Evolutionary conservation across 2,888 invertebrate genomes (phyloP).

Genomic region (Cacoxenus indagator): DNA sequence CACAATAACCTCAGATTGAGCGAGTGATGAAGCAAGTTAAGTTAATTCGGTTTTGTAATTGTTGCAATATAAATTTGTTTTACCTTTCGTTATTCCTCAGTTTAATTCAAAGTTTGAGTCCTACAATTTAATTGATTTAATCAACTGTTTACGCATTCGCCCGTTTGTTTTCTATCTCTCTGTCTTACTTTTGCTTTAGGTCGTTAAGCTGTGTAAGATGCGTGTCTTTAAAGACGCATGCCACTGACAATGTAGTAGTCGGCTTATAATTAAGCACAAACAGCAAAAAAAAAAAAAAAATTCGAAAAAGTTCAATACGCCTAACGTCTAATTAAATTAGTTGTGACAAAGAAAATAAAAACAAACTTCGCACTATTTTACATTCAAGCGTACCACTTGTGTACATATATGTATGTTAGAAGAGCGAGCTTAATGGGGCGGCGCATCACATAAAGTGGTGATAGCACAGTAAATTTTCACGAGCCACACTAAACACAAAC

Average conservation of each 20-base stretch:
- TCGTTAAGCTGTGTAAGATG: too few relatives aligned
- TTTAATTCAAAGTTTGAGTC: slow-evolving; percentile 10
- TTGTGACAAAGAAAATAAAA: background rate
- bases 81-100: background rate
- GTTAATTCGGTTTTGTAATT: background rate
- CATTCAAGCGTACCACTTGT: too few relatives aligned
- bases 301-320: slow-evolving; percentile 3
- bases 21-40: background rate
- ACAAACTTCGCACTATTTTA: slow-evolving; percentile 13
- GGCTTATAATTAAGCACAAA: slow-evolving; percentile 5
- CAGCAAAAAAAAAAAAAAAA: background rate
- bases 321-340: slow-evolving; percentile 16
- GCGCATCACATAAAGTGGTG: too few relatives aligned
- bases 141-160: too few relatives aligned
- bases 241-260: background rate
- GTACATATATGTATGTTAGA: too few relatives aligned
- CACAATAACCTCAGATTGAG: slow-evolving; percentile 36
- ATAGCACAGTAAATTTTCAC: too few relatives aligned
- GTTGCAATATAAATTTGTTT: background rate
- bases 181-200: too few relatives aligned
- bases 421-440: too few relatives aligned
- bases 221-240: too few relatives aligned
- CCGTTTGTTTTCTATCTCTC: too few relatives aligned
- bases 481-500: too few relatives aligned
- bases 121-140: slow-evolving; percentile 23